Evolutionary conservation across 2,888 invertebrate genomes (phyloP).

Genomic region (Latrodectus hesperus): DNA sequence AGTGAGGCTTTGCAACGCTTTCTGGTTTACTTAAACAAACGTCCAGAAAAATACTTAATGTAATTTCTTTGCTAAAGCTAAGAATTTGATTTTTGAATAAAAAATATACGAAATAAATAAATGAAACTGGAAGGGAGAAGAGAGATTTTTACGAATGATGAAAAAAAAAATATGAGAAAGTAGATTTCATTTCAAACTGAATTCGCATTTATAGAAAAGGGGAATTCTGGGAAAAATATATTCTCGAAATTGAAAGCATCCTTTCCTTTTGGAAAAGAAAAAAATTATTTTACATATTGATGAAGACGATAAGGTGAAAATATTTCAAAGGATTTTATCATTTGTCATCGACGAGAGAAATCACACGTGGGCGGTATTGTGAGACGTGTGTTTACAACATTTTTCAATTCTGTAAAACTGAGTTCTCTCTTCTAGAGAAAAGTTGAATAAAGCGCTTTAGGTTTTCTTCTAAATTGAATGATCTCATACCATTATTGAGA

Average conservation of each 20-base stretch:
- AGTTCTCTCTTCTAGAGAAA: too few relatives aligned
- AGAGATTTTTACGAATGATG: too few relatives aligned
- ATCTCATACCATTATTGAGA: too few relatives aligned
- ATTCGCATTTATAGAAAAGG: slow-evolving; percentile 25
- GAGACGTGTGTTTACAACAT: background rate
- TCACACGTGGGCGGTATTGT: background rate
- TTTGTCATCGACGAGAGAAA: background rate
- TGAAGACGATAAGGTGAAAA: background rate
- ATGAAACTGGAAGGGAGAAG: too few relatives aligned
- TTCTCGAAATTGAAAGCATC: slow-evolving; percentile 35
- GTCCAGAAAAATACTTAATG: slow-evolving; percentile 28
- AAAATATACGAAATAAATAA: background rate
- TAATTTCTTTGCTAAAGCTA: slow-evolving; percentile 7
- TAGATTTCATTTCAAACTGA: slow-evolving; percentile 17
- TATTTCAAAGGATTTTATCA: background rate
- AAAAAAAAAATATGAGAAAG: background rate
- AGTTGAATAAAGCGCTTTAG: too few relatives aligned
- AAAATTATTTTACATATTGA: slow-evolving; percentile 16
- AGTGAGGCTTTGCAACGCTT: too few relatives aligned
- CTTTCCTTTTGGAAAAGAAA: slow-evolving; percentile 23
- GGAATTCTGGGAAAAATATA: background rate
- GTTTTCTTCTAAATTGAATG: too few relatives aligned
- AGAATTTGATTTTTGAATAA: slow-evolving; percentile 38
- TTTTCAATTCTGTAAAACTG: background rate
- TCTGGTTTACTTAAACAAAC: slow-evolving; percentile 26